Evolutionary conservation across 2,113 vertebrate species (phyloP), one percentile per base, ranked within the genome.

Genomic region (Galeopterus variegatus): DNA sequence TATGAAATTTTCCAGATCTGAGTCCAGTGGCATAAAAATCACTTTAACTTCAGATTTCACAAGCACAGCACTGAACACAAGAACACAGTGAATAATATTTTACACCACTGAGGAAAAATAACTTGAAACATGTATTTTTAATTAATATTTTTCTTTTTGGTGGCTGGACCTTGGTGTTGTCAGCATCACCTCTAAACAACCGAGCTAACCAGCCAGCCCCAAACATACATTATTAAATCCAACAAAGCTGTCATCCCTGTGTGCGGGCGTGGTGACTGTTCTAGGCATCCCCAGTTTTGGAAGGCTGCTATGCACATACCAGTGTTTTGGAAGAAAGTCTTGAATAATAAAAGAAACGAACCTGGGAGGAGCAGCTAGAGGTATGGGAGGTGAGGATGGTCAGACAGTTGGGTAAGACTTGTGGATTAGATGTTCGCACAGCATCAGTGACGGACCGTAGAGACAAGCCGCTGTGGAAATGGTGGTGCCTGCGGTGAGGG

Each of bases 401-500:
- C 0, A 0, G 12, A 5, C 1, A 1, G 0, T 0, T 0, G 0
- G 8, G 33, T 13, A 17, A 31, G 21, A 31, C 18, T 48, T 7
- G 4, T 1, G 31, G 5, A 41, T 5, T 6, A 1, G 45, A 1
- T 0, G 24, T 0, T 0, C 28, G 21, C 31, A 6, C 15, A 0
- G 12, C 9, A 5, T 9, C 1, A 0, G 58, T 3, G 0, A 5
- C 0, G 1, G 12, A 2, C 80, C 58, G 41, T 4, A 1, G 4
- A 19, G 8, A 12, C 15, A 2, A 2, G 50, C 52, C 0, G 0
- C 41, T 41, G 0, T 3, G 2, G 33, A 5, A 4, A 26, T 3
- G 14, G 1, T 12, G 21, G 21, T 1, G 0, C 24, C 8, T 28
- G 3, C 60, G 0, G 14, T 2, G 41, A 31, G 48, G 4, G 17